These are phyloP conservation scores for Cephalopachus bancanus DNA, from an alignment of 2,797 vertebrate species.

Conservation along the genomic window DNA sequence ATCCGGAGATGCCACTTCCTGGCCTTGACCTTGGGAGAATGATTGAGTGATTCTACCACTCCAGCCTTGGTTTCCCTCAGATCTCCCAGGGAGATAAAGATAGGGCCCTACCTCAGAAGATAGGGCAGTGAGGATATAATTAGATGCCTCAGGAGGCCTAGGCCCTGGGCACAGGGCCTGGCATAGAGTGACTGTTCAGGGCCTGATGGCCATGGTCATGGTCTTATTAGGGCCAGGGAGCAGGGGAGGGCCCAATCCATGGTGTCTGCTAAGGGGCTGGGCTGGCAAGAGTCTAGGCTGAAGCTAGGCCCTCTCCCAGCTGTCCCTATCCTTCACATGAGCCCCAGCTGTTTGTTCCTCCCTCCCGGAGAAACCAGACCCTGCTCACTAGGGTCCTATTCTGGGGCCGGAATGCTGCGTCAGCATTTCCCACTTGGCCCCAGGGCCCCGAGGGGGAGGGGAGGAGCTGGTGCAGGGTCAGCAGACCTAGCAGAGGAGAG, in stretches of 20 bases:
- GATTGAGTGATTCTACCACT: neutral
- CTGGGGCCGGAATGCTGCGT: constrained; percentile 78
- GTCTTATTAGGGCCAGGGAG: constrained; percentile 77
- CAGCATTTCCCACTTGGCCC: constrained; percentile 73
- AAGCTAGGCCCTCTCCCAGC: constrained; percentile 68
- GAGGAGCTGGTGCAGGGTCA: constrained; percentile 70
- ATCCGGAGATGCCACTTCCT: constrained; percentile 62
- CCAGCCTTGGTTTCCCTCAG: constrained; percentile 87
- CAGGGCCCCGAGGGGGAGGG: constrained; percentile 47
- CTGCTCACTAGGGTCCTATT: constrained; percentile 74
- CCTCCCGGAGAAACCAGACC: constrained; percentile 59
- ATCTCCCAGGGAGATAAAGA: constrained; percentile 80
- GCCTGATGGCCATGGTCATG: neutral
- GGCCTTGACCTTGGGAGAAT: constrained; percentile 75
- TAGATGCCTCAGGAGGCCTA: constrained; percentile 70
- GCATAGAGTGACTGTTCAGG: neutral
- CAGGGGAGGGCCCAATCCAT: constrained; percentile 71
- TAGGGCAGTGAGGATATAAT: constrained; percentile 73
- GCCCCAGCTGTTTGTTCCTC: constrained; percentile 65
- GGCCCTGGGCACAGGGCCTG: constrained; percentile 47
- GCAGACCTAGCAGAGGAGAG: constrained; percentile 53
- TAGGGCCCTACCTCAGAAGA: constrained; percentile 83
- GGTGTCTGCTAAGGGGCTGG: constrained; percentile 41
- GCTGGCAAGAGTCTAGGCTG: constrained; percentile 27
- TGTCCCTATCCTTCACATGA: constrained; percentile 74